Percentiles rank a stretch among this genome's conserved stretches.
phyloP scores from a whole-genome alignment of 2,113 vertebrate genomes.

The Lynx canadensis region DNA sequence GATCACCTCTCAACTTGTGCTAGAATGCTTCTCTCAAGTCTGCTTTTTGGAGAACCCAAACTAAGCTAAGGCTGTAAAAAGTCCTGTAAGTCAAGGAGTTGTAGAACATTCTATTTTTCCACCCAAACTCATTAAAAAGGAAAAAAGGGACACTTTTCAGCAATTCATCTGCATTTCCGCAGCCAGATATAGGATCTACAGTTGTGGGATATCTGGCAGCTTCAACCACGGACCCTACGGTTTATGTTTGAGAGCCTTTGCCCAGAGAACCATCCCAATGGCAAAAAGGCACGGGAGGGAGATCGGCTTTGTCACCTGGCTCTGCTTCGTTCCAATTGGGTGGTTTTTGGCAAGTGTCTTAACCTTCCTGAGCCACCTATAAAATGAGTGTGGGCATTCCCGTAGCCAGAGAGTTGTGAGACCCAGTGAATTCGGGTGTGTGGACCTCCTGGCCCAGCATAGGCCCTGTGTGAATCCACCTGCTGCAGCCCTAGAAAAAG shows the following conservation, averaged over 20 bases:
- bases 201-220: not conserved
- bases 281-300: not conserved
- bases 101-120: not conserved
- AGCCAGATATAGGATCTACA: not conserved
- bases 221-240: not conserved
- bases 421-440: not conserved
- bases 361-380: not conserved
- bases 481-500: rapidly evolving
- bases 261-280: not conserved
- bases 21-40: not conserved
- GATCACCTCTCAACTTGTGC: not conserved
- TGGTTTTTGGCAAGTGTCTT: not conserved
- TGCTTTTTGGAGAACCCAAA: not conserved
- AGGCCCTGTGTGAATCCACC: rapidly evolving
- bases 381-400: not conserved
- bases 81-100: not conserved
- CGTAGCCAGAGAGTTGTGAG: not conserved
- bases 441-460: not conserved
- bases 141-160: not conserved
- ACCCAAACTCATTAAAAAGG: not conserved
- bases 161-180: not conserved
- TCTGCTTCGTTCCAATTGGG: not conserved
- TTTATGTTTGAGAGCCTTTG: not conserved
- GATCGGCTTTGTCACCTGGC: not conserved
- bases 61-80: not conserved